Evolutionary conservation across 2,888 invertebrate genomes (phyloP).

Genomic region (Meliscaeva auricollis): DNA sequence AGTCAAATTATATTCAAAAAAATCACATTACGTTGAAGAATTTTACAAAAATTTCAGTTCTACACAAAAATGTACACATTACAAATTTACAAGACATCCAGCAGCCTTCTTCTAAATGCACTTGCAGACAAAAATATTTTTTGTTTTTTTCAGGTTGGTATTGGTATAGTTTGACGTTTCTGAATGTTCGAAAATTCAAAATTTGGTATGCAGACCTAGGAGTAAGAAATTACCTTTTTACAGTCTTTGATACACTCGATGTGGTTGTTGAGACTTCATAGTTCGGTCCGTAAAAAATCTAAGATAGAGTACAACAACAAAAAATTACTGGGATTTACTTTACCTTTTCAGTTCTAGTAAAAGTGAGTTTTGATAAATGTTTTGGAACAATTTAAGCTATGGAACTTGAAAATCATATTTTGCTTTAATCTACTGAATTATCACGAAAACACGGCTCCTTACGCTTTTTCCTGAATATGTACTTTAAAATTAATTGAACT

Average conservation of each 20-base stretch:
- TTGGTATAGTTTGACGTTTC: slow-evolving; percentile 53
- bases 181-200: slow-evolving; percentile 10
- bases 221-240: background rate
- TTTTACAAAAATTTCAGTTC: slow-evolving; percentile 14
- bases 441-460: no score
- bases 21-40: slow-evolving; percentile 46
- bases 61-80: slow-evolving; percentile 66
- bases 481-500: no score
- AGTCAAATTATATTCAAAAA: slow-evolving; percentile 3
- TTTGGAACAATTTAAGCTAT: no score
- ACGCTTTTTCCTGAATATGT: no score
- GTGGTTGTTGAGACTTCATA: no score
- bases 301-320: no score
- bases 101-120: slow-evolving; percentile 54
- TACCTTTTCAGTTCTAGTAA: no score
- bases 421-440: no score
- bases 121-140: slow-evolving; percentile 42
- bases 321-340: no score
- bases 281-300: no score
- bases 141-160: slow-evolving; percentile 31
- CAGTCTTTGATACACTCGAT: background rate
- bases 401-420: no score
- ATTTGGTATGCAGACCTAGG: slow-evolving; percentile 17
- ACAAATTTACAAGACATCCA: slow-evolving; percentile 41
- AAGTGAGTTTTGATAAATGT: no score